phyloP scores from a whole-genome alignment of 2,888 invertebrate genomes.

The Euphydryas editha region DNA sequence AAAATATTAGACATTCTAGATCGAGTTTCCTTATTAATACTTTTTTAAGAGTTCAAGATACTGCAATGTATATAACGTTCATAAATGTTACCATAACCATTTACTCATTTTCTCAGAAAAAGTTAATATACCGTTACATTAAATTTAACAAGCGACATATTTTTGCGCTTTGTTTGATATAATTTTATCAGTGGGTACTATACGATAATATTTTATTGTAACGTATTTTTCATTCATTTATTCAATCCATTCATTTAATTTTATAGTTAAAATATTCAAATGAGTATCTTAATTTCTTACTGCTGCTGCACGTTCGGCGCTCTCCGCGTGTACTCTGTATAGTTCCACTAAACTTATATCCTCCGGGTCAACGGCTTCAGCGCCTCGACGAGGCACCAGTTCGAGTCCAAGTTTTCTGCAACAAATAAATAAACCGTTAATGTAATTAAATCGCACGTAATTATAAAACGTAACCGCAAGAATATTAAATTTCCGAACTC shows the following conservation, averaged over 20 bases:
- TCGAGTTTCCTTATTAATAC: not conserved
- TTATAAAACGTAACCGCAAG: not conserved
- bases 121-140: not conserved
- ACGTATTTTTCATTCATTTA: too few relatives aligned
- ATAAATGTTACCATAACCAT: not conserved
- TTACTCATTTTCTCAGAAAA: not conserved
- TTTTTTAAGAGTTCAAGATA: not conserved
- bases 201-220: not conserved
- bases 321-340: conserved; percentile 90
- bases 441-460: not conserved
- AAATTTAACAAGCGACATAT: not conserved
- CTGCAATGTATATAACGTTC: not conserved
- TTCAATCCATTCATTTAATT: too few relatives aligned
- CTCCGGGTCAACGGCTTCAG: conserved; percentile 95
- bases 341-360: conserved; percentile 94
- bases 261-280: not conserved
- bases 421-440: conserved; percentile 35
- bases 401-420: conserved; percentile 95
- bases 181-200: not conserved
- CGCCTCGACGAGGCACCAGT: conserved; percentile 94
- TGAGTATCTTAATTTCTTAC: conserved; percentile 76
- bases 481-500: not conserved
- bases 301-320: conserved; percentile 88
- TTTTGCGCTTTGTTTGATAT: not conserved
- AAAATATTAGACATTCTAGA: not conserved